phyloP scores from a whole-genome alignment of 2,797 vertebrate species.

The Gallirallus australis region DNA sequence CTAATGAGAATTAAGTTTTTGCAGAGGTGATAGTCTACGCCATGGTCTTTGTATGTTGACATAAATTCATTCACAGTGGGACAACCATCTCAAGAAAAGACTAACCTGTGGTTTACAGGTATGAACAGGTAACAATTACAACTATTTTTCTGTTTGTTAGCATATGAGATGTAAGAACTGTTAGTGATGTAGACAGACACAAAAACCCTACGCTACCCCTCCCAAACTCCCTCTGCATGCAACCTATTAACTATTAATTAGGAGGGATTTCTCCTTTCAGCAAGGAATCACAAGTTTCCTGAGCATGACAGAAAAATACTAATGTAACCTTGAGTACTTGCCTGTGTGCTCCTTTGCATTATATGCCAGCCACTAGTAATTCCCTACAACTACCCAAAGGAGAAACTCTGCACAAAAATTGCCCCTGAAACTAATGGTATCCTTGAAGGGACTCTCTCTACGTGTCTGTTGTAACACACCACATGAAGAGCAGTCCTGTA shows the following conservation, averaged over 20 bases:
- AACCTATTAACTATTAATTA: background rate
- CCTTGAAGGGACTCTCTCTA: background rate
- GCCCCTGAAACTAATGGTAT: background rate
- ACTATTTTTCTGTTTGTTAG: background rate
- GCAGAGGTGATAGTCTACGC: background rate
- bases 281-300: background rate
- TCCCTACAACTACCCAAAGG: background rate
- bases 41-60: background rate
- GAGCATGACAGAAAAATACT: background rate
- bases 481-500: background rate
- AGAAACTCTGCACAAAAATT: background rate
- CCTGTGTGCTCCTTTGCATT: background rate
- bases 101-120: background rate
- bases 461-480: background rate
- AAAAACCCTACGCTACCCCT: background rate
- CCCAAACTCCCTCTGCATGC: background rate
- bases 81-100: background rate
- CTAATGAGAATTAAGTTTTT: background rate
- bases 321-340: rapidly evolving
- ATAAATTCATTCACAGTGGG: background rate
- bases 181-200: background rate
- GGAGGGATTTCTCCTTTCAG: background rate
- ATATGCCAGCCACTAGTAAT: background rate
- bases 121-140: background rate
- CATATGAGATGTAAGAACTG: background rate